phyloP scores from a whole-genome alignment of 2,888 invertebrate species.

The Arctia plantaginis region DNA sequence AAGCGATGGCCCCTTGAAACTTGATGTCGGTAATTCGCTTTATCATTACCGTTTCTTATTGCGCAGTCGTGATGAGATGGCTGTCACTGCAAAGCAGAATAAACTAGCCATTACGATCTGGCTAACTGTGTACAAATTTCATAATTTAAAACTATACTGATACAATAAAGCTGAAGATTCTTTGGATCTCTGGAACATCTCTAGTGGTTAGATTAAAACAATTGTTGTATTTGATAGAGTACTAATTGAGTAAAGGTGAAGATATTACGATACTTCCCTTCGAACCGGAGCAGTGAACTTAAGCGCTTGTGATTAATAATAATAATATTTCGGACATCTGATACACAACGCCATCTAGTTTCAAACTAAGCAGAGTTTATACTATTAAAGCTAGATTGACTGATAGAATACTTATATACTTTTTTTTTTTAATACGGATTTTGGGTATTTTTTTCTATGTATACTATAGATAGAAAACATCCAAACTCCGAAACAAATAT shows the following conservation, averaged over 20 bases:
- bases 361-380: too few species aligned
- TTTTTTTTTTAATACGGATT: too few species aligned
- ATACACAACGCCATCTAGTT: too few species aligned
- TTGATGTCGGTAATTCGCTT: constrained; percentile 55
- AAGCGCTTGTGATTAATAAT: constrained; percentile 26
- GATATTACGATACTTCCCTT: not conserved
- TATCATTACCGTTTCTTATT: constrained; percentile 62
- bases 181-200: constrained; percentile 1
- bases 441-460: too few species aligned
- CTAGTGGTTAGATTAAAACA: not conserved
- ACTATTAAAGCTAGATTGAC: too few species aligned
- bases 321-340: too few species aligned
- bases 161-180: not conserved
- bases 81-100: constrained; percentile 65
- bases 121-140: constrained; percentile 52
- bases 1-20: constrained; percentile 39
- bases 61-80: constrained; percentile 60
- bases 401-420: too few species aligned
- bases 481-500: too few species aligned
- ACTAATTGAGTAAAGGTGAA: not conserved
- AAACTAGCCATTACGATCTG: constrained; percentile 57
- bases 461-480: too few species aligned
- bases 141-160: constrained; percentile 42
- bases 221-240: not conserved
- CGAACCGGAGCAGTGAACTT: not conserved